Evolutionary conservation across 1,140 invertebrate genomes (phyloP), one percentile per base, ranked within the genome.

Genomic region (Andricus grossulariae): DNA sequence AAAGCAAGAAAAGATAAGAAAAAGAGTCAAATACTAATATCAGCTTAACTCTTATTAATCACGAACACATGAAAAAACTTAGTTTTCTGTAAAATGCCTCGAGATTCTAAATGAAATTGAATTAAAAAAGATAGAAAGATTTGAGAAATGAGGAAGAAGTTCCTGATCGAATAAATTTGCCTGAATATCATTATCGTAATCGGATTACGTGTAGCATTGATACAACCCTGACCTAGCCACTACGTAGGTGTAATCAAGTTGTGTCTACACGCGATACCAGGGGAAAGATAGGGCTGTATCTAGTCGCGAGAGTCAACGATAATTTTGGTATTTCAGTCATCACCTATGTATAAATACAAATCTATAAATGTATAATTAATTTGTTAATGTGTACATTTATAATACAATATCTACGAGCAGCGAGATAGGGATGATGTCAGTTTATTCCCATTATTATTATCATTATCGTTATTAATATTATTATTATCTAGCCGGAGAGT

Each of bases 181-280:
- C 39, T 45, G 39, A 45, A 8, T 45, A 45, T 11, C 39, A 45
- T 45, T 45, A 11, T 45, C 39, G 39, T 45, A 66, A 39, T 66
- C 51, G 19, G 66, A 50, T 83, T 73, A 80, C 50, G 52, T 15
- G 77, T 80, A 83, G 79, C 80, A 79, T 79, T 79, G 66, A 81
- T 83, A 83, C 50, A 84, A 85, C 87, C 88, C 76, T 89, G 89
- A 90, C 88, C 89, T 88, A 88, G 87, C 79, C 82, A 87, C 86
- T 76, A 77, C 74, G 57, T 82, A 85, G 78, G 82, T 84, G 79
- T 87, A 90, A 89, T 89, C 88, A 84, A 88, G 87, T 88, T 89
- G 78, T 86, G 87, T 89, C 87, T 88, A 88, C 84, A 81, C 72
- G 83, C 81, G 89, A 90, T 89, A 89, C 78, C 82, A 80, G 79